A percentile compares a stretch with the other conserved stretches of the same genome.
Evolutionary conservation across 1,140 invertebrate genomes (phyloP).

Genomic region (Triops longicaudatus): DNA sequence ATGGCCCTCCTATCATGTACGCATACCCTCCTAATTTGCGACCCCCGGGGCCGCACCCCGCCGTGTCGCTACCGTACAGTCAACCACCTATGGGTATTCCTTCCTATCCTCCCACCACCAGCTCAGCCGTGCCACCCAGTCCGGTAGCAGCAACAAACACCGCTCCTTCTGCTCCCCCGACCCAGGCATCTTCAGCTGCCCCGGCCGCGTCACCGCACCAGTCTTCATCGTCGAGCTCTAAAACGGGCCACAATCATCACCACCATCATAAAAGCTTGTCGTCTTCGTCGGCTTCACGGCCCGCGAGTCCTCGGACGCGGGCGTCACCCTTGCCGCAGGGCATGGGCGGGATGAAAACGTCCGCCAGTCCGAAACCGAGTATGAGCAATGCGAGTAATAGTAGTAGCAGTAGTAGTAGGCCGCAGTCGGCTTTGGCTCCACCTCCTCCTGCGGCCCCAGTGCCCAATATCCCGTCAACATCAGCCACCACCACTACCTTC

Average conservation of each 20-base stretch:
- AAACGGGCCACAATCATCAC: not conserved
- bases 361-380: not conserved
- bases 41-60: not conserved
- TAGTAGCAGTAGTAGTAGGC: conserved; percentile 38
- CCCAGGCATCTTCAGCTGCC: not conserved
- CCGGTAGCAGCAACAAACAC: not conserved
- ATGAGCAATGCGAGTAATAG: conserved; percentile 36
- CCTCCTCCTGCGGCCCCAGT: conserved; percentile 33
- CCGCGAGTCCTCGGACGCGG: conserved; percentile 17
- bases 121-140: not conserved
- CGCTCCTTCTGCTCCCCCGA: not conserved
- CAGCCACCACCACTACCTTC: conserved; percentile 40
- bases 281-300: conserved; percentile 5
- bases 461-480: conserved; percentile 36
- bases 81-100: not conserved
- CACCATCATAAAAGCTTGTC: not conserved
- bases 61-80: not conserved
- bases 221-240: not conserved
- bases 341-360: not conserved
- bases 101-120: not conserved
- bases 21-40: not conserved
- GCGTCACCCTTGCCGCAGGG: conserved; percentile 16
- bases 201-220: not conserved
- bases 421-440: not conserved
- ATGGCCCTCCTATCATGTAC: not conserved